These are phyloP conservation scores for Pecten maximus DNA, from an alignment of 2,888 invertebrate species.

Conservation along the genomic window DNA sequence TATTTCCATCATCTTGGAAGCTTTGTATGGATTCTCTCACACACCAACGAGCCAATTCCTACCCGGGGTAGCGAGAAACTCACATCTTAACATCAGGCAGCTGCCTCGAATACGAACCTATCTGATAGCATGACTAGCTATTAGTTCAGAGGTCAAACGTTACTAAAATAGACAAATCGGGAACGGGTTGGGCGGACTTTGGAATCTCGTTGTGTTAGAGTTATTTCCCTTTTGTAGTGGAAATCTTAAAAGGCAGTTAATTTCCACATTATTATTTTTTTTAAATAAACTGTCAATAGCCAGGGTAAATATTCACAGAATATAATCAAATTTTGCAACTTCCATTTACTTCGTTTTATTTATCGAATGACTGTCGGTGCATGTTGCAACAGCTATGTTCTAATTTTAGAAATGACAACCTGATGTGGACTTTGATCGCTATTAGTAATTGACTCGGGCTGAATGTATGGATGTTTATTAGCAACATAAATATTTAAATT, in stretches of 20 bases:
- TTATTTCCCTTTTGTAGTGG: neutral
- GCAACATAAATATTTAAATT: no score
- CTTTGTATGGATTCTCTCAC: neutral
- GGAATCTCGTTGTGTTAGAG: neutral
- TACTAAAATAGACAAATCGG: neutral
- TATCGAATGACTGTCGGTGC: no score
- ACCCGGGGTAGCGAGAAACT: neutral
- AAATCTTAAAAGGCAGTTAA: no score
- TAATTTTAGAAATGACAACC: neutral
- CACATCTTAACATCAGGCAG: neutral
- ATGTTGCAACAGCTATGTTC: neutral
- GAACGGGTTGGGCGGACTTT: neutral
- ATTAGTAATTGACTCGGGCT: no score
- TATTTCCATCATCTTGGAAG: constrained; percentile 53
- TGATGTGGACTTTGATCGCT: constrained; percentile 1
- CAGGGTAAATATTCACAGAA: no score
- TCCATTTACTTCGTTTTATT: no score
- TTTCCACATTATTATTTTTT: no score
- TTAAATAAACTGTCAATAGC: no score
- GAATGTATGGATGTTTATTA: no score
- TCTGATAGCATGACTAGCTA: neutral
- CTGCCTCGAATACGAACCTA: neutral
- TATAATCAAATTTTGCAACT: no score
- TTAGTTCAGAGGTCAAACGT: constrained; percentile 8
- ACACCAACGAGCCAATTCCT: neutral